A percentile compares a stretch with the other conserved stretches of the same genome.
phyloP scores from a whole-genome alignment of 2,113 vertebrate genomes.

The Craseonycteris thonglongyai region DNA sequence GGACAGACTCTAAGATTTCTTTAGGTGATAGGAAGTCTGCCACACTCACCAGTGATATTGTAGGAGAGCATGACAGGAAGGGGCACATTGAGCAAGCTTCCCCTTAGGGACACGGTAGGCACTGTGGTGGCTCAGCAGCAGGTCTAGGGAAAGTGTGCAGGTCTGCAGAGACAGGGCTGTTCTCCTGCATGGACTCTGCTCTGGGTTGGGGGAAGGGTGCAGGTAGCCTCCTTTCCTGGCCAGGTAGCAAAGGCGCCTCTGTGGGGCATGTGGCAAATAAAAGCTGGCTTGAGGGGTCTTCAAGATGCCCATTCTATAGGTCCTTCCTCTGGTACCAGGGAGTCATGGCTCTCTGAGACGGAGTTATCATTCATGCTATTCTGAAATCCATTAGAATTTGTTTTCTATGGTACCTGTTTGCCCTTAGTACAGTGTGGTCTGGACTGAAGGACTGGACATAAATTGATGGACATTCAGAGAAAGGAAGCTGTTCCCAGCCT shows the following conservation, averaged over 20 bases:
- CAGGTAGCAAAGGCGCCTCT: not conserved
- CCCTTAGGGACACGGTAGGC: not conserved
- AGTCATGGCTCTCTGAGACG: not conserved
- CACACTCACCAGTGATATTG: not conserved
- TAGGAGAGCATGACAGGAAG: not conserved
- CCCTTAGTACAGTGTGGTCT: not conserved
- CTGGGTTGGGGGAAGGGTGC: not conserved
- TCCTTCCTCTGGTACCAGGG: no score
- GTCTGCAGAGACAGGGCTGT: not conserved
- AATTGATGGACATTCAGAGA: not conserved
- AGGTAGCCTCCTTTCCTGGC: no score
- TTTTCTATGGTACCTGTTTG: not conserved
- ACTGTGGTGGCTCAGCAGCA: fast-evolving
- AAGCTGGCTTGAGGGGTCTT: not conserved
- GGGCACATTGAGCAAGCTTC: fast-evolving
- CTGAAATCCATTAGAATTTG: not conserved
- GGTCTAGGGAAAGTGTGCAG: not conserved
- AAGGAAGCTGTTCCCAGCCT: not conserved
- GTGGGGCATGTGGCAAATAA: not conserved
- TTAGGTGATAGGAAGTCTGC: not conserved
- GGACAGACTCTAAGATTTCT: not conserved
- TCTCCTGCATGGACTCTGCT: not conserved
- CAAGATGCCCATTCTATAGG: not conserved
- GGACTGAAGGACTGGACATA: not conserved
- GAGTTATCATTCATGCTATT: not conserved